Conservation (phyloP, 2,797 vertebrate species). For the Pristis pectinata region DNA sequence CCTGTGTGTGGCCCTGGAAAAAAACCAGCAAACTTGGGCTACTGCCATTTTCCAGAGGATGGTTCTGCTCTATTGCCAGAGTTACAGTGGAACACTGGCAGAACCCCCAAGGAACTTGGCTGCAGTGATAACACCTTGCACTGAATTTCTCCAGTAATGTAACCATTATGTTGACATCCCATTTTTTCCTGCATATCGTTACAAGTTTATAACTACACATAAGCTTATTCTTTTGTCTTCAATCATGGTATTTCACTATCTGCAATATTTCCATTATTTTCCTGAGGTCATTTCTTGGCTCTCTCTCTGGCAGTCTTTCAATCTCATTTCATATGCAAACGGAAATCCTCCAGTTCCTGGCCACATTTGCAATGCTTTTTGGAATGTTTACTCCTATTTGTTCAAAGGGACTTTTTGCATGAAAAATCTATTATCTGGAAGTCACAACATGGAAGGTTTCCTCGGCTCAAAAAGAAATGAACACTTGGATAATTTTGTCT, state of each 20-base stretch:
- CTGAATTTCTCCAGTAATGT: neutral
- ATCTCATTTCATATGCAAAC: conserved; percentile 2
- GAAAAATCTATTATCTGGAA: neutral
- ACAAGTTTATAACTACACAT: neutral
- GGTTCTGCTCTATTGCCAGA: neutral
- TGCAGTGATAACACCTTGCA: neutral
- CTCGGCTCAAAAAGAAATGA: neutral
- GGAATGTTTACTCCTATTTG: conserved; percentile 12
- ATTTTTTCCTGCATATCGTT: neutral
- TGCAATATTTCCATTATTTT: neutral
- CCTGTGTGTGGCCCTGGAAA: too few relatives aligned
- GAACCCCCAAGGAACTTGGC: neutral
- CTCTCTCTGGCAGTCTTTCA: conserved; percentile 13
- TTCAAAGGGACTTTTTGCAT: conserved; percentile 8
- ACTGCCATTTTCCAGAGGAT: neutral
- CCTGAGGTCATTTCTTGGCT: neutral
- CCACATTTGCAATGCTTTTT: neutral
- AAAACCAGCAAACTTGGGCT: neutral
- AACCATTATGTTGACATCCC: neutral
- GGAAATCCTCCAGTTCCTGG: conserved; percentile 9
- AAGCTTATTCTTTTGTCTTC: neutral
- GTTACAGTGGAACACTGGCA: neutral
- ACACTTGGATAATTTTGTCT: neutral
- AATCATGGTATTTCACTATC: neutral
- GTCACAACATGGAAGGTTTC: neutral